Base-by-base conservation (phyloP, 1,140 invertebrate genomes). In the Polypedilum vanderplanki region DNA sequence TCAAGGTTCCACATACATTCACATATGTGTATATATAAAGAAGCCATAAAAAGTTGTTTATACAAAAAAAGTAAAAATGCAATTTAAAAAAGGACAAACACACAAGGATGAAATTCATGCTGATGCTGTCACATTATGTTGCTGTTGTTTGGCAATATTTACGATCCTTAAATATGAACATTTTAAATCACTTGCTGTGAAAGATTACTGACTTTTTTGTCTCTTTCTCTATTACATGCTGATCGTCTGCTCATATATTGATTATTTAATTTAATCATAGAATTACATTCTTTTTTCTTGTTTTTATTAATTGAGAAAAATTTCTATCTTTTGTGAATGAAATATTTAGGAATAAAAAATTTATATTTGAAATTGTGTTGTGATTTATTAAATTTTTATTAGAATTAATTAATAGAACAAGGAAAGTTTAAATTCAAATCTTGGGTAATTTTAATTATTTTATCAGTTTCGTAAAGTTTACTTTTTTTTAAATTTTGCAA, bases 1-100 rank as follows among this genome's bases (percentile, higher is more conserved):
- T 57, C 46, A 57, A 57, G 46, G 46, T 57, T n/a, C 46, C 12
- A 12, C 46, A 57, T 15, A 57, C 12, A 57, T 3, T 3, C 24
- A 33, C n/a, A n/a, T n/a, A n/a, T 33, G 5, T 33, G 24, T 33
- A 5, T n/a, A 57, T n/a, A 57, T 57, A 57, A 57, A 57, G 46
- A 57, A 57, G 46, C 46, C 46, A 57, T 57, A 57, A 57, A 57
- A 57, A 57, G 46, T 57, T 57, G 46, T 57, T 57, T 57, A 57
- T 57, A 9, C 46, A 57, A 57, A 57, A n/a, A 57, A 57, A 57
- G n/a, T n/a, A 57, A 57, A 57, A 57, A 57, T 57, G 46, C 46
- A 57, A 57, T 57, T 57, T 57, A 57, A 57, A 33, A 57, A 57
- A 57, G 46, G 46, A 57, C 46, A 57, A 57, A 57, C 12, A 46